Evolutionary conservation across 1,140 invertebrate genomes (phyloP), one percentile per base, ranked within the genome.

Genomic region (Zophobas morio): DNA sequence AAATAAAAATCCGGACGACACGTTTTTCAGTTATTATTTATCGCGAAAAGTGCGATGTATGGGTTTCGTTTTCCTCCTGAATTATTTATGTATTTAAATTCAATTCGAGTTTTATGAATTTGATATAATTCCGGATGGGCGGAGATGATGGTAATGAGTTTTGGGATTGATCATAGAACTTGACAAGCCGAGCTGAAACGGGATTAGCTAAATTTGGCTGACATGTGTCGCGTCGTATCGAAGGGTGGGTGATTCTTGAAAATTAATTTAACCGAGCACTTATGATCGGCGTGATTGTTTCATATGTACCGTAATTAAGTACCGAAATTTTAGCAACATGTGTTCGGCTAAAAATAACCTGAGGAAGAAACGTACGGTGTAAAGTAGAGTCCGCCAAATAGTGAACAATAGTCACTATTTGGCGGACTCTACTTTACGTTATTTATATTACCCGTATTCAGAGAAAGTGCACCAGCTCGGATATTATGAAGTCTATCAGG

Each of bases 21-120:
- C 39, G 39, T 46, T 46, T 66, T 66, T 42, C 60, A 42, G 60
- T 66, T 66, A 66, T 66, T 66, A 66, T 66, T 66, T 66, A 66
- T 60, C 37, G 35, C 36, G 8, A n/a, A 8, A 37, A n/a, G 56
- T 37, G 46, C 32, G 49, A n/a, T 49, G 5, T 72, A 51, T 47
- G 49, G 33, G 46, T n/a, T 37, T 72, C 51, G 46, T 72, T 37
- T 72, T 2, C 34, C 47, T 49, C 6, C 51, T 6, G 46, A 36
- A 72, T 49, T 32, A 40, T 36, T 72, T 51, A 40, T 72, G 39
- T n/a, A 2, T 47, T 70, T 34, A 1, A 20, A 20, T 20, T 20
- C 20, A 20, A 20, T 20, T 20, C 20, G 20, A 20, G 20, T 20
- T 20, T 20, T 20, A 20, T 20, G 20, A 20, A 20, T 20, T 20